phyloP scores from a whole-genome alignment of 2,797 vertebrate genomes.

The Natrix natrix region DNA sequence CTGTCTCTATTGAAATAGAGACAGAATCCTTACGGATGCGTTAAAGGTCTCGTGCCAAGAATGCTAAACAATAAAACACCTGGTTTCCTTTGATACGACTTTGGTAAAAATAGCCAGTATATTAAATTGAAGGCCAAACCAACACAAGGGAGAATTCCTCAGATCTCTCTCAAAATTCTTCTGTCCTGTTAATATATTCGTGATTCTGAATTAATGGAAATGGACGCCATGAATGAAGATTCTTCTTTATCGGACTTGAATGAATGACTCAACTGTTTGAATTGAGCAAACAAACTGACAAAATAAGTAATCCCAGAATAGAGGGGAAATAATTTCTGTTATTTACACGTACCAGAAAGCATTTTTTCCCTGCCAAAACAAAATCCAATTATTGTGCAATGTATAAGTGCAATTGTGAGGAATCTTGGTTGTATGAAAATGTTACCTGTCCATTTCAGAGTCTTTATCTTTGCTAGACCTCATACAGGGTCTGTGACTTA shows the following conservation, averaged over 20 bases:
- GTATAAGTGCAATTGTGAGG: constrained; percentile 77
- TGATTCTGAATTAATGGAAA: constrained; percentile 26
- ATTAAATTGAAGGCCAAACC: constrained; percentile 12
- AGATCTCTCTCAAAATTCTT: constrained; percentile 12
- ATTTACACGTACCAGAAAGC: constrained; percentile 51
- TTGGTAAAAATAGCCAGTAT: constrained; percentile 34
- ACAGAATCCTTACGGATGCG: background rate
- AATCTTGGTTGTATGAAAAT: constrained; percentile 65
- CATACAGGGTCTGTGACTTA: constrained; percentile 54
- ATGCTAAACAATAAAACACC: background rate
- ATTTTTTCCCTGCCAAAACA: constrained; percentile 26
- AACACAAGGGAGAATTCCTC: constrained; percentile 39
- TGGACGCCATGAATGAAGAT: background rate
- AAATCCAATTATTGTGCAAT: constrained; percentile 65
- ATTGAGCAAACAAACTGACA: constrained; percentile 31
- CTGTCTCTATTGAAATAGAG: background rate
- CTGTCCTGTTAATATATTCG: background rate
- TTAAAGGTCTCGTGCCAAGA: background rate
- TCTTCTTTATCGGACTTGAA: background rate
- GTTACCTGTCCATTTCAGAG: constrained; percentile 62
- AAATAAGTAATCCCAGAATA: background rate
- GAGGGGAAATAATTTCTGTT: constrained; percentile 38
- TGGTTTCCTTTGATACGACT: background rate
- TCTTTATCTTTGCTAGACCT: constrained; percentile 60
- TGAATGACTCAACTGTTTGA: constrained; percentile 19